Evolutionary conservation across 2,888 invertebrate species (phyloP).

Genomic region (Erebia ligea): DNA sequence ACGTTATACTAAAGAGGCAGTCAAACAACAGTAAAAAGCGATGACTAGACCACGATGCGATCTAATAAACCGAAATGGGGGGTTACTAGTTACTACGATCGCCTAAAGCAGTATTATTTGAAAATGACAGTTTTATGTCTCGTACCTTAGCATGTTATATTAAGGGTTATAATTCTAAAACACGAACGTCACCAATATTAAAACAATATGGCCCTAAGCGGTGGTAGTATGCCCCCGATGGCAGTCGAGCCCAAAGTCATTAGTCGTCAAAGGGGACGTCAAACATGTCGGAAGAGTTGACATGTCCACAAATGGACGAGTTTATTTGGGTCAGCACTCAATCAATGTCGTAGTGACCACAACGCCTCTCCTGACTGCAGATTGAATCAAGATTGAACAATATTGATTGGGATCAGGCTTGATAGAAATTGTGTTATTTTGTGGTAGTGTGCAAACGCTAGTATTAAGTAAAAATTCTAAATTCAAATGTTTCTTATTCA

Average conservation of each 20-base stretch:
- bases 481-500: no score
- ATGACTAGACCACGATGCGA: constrained; percentile 6
- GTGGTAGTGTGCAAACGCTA: not conserved
- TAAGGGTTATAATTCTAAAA: no score
- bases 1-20: no score
- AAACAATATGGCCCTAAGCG: no score
- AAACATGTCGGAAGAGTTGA: constrained; percentile 37
- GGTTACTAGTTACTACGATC: no score
- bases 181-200: no score
- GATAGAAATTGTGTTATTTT: not conserved
- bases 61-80: not conserved
- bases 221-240: no score
- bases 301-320: constrained; percentile 33
- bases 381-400: constrained; percentile 2
- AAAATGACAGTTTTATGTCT: no score
- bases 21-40: no score
- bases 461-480: no score
- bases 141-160: no score
- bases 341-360: constrained; percentile 34
- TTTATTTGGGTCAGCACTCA: constrained; percentile 41
- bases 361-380: constrained; percentile 12
- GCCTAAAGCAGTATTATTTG: no score
- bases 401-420: constrained; percentile 23
- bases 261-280: constrained; percentile 32
- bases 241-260: constrained; percentile 17